Evolutionary conservation across 1,140 invertebrate genomes (phyloP), one percentile per base, ranked within the genome.

Genomic region (Drosophila insularis): DNA sequence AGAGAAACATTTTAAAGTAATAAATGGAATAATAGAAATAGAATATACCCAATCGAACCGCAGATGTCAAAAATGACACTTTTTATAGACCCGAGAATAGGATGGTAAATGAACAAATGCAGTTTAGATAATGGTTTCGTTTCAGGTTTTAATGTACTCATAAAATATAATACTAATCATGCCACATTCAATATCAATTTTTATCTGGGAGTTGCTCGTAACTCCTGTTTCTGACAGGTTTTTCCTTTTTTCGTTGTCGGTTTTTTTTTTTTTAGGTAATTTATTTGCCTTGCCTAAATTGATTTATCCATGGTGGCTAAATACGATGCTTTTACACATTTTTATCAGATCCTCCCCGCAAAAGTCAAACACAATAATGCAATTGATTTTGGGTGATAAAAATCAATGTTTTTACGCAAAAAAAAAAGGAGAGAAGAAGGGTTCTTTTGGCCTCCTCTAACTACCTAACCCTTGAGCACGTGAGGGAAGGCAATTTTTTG

Each of bases 351-450:
- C 10, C 32, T 27, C 27, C 32, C 32, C 46, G 40, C 50, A 73
- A 71, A 75, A 78, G 56, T 63, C 81, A 78, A 78, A 84, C 72
- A 87, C 82, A 82, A 82, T 87, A 87, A 87, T 79, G 79, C 75
- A 89, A 87, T 87, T 87, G 84, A 87, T 87, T 87, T 87, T 87
- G 80, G 79, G 79, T 82, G 82, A 89, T 89, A 87, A 87, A 87
- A 87, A 89, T 87, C 84, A 81, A 87, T 89, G 68, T 75, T 87
- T 77, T 82, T 63, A 43, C 80, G 63, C 55, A 39, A 77, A 80
- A 78, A 80, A 78, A 79, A 43, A 61, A 27, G 40, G 72, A 60
- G 43, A 69, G 63, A 72, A 75, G 69, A 74, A 77, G 81, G 81
- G 77, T 80, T 84, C 63, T 68, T 69, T 68, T 63, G 78, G 40